phyloP scores from a whole-genome alignment of 1,140 invertebrate genomes.

The Saccostrea glomerata region DNA sequence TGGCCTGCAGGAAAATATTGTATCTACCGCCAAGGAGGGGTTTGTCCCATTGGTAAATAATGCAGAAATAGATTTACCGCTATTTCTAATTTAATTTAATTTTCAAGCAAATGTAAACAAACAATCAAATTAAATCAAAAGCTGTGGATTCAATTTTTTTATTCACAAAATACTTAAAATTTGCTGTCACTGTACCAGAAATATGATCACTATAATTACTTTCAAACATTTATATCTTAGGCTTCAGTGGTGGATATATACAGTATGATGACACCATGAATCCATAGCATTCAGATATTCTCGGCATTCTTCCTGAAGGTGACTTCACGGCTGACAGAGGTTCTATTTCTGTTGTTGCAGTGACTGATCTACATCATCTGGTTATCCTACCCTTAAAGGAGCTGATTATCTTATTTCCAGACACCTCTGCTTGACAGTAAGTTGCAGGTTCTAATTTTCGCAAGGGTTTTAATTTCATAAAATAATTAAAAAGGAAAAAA shows the following conservation, averaged over 20 bases:
- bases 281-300: not conserved
- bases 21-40: not conserved
- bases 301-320: conserved; percentile 6
- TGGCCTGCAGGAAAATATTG: conserved; percentile 40
- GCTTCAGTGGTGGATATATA: not conserved
- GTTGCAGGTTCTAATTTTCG: not conserved
- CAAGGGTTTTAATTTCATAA: too few species aligned
- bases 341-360: conserved; percentile 4
- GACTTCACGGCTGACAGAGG: not conserved
- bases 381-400: not conserved
- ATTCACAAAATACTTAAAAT: not conserved
- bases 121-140: too few species aligned
- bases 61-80: not conserved
- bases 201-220: not conserved
- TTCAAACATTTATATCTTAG: not conserved
- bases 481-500: too few species aligned
- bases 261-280: not conserved
- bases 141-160: too few species aligned
- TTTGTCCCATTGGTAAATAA: conserved; percentile 6
- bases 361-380: not conserved
- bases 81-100: too few species aligned
- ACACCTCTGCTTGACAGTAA: not conserved
- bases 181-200: not conserved
- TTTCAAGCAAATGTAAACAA: too few species aligned
- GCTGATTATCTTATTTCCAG: not conserved